Percentiles rank a stretch among this genome's conserved stretches.
These are phyloP conservation scores for Morus bassanus DNA, from an alignment of 2,797 vertebrate species.

Conservation along the genomic window DNA sequence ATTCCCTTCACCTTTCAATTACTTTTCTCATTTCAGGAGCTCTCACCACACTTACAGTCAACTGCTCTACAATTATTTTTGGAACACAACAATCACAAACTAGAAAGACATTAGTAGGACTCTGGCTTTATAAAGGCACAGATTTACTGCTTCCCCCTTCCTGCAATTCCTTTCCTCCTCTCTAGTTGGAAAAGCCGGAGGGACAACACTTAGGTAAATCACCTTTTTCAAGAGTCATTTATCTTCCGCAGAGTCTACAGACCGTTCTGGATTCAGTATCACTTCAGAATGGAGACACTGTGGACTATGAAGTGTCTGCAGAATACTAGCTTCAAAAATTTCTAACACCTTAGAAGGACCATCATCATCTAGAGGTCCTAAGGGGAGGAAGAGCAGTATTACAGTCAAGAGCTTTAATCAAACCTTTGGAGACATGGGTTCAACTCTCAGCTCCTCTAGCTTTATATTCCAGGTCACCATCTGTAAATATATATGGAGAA, in stretches of 20 bases:
- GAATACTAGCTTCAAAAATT: background rate
- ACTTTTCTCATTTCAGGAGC: background rate
- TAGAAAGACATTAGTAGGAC: conserved; percentile 49
- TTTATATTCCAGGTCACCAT: background rate
- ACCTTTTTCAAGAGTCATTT: background rate
- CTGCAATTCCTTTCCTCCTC: background rate
- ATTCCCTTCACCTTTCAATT: background rate
- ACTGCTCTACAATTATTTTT: conserved; percentile 62
- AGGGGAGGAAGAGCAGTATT: background rate
- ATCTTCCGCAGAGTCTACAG: background rate
- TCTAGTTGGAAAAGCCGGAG: background rate
- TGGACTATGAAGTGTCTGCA: background rate
- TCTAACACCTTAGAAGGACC: background rate
- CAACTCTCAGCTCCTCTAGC: background rate
- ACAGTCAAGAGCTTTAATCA: background rate
- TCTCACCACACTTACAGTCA: conserved; percentile 31
- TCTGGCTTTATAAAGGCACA: background rate
- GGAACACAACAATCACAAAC: conserved; percentile 51
- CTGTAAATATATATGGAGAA: background rate
- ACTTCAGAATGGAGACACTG: background rate
- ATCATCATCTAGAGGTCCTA: background rate
- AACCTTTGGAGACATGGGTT: background rate
- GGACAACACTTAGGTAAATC: background rate
- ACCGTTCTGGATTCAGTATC: background rate
- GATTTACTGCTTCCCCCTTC: background rate